Evolutionary conservation across 2,797 vertebrate species (phyloP).

Genomic region (Tragelaphus eurycerus): DNA sequence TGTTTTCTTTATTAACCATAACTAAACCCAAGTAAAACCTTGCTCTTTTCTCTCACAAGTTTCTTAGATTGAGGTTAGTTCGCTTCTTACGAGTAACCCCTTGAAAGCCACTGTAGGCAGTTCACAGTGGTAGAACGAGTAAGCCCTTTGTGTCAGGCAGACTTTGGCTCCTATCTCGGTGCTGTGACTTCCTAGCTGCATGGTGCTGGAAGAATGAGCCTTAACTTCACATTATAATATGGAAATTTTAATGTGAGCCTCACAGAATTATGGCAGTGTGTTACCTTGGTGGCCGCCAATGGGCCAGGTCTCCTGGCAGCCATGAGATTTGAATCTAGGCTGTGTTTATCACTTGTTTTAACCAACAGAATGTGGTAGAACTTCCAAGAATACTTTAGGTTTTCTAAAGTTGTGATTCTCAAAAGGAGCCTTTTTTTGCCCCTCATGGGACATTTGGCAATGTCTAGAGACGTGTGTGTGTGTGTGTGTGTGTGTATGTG

Average conservation of each 20-base stretch:
- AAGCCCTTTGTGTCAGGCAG: background rate
- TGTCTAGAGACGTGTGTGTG: background rate
- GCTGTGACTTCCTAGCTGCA: background rate
- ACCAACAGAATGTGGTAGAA: background rate
- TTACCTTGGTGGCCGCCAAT: background rate
- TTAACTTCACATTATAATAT: background rate
- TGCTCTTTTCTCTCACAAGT: background rate
- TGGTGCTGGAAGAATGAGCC: background rate
- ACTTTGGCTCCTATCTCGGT: background rate
- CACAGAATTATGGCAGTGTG: background rate
- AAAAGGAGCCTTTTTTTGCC: background rate
- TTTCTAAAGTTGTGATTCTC: background rate
- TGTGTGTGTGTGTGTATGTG: background rate
- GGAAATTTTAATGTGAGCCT: background rate
- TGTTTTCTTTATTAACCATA: slow-evolving; percentile 82
- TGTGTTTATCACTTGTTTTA: background rate
- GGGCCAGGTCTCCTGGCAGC: background rate
- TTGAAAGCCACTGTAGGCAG: background rate
- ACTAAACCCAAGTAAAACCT: slow-evolving; percentile 75
- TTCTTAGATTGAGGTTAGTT: background rate
- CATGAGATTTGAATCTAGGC: background rate
- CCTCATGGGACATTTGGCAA: background rate
- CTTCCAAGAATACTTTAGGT: background rate
- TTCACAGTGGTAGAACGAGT: background rate
- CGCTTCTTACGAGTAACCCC: slow-evolving; percentile 44